Base-by-base conservation (phyloP, 2,888 invertebrate genomes). In the Caenorhabditis wallacei region DNA sequence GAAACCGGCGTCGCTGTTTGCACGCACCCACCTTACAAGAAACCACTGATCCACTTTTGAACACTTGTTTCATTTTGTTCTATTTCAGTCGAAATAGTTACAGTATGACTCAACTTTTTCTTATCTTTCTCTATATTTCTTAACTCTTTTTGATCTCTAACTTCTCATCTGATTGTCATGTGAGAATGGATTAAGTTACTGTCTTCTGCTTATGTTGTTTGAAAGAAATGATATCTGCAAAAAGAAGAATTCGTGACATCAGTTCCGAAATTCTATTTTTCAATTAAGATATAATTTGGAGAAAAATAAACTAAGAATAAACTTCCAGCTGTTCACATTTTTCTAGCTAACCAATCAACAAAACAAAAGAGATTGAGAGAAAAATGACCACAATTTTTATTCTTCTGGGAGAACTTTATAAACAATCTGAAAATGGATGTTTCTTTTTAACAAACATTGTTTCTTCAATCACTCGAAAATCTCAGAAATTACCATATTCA, bases 181-280 rank as follows among this genome's bases (percentile, higher is more conserved):
- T 72, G 63, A 72, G 54, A 64, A 54, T 74, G 74, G 64, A 74
- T 74, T 74, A 35, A 48, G 56, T 64, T 74, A 74, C 74, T 64
- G 74, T 74, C 10, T 40, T 2, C 11, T 68, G 54, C 7, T 43
- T 56, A 3, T 18, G 16, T 5, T 54, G 11, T 24, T n/a, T n/a
- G n/a, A n/a, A n/a, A n/a, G n/a, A n/a, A 20, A 26, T 35, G n/a
- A 26, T 8, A 40, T 8, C 57, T 18, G 57, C n/a, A 57, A 57
- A 30, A 24, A 24, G 22, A 8, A 26, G 54, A 24, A 22, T 11
- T 16, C 7, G 18, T 57, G 57, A 57, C 57, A 30, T 57, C 57
- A 48, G 46, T 48, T 48, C 46, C 46, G 46, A 2, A 48, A 2
- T 13, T 22, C 20, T 20, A 8, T 22, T 37, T 22, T 37, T 30